Evolutionary conservation across 2,797 vertebrate species (phyloP).

Genomic region (Syncerus caffer): DNA sequence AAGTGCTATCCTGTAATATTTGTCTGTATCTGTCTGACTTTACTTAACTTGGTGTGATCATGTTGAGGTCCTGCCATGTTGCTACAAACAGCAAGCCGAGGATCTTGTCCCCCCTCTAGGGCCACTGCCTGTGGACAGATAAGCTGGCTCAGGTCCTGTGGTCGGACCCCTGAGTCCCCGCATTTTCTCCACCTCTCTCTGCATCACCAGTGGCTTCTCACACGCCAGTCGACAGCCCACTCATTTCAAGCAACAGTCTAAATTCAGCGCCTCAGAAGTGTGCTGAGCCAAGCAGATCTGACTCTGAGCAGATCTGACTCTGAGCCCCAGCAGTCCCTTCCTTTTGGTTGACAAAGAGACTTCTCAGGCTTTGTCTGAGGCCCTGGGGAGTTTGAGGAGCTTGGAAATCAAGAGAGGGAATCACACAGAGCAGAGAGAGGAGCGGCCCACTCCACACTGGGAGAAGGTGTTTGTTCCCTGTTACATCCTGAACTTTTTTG

Average conservation of each 20-base stretch:
- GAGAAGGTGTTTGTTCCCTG: background rate
- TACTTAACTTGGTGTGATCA: background rate
- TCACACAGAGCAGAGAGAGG: background rate
- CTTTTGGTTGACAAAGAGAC: background rate
- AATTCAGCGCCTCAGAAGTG: background rate
- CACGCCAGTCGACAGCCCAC: fast-evolving
- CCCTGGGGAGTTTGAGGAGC: background rate
- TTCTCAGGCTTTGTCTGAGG: background rate
- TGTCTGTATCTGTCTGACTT: background rate
- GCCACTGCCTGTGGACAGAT: no score
- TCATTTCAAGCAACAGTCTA: background rate
- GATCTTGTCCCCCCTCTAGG: fast-evolving
- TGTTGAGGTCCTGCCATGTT: background rate
- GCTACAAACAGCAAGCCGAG: fast-evolving
- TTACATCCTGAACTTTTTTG: background rate
- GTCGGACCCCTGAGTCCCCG: background rate
- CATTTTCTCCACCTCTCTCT: fast-evolving
- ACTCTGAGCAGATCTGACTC: fast-evolving
- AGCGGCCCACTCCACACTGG: fast-evolving
- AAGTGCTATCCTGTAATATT: background rate
- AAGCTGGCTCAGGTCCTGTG: background rate
- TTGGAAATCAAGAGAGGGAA: background rate
- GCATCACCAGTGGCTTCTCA: background rate
- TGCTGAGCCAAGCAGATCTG: background rate
- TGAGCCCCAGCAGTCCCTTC: fast-evolving